Percentiles rank a stretch among this genome's conserved stretches.
Evolutionary conservation across 2,888 invertebrate species (phyloP).

Genomic region (Stenodema calcarata): DNA sequence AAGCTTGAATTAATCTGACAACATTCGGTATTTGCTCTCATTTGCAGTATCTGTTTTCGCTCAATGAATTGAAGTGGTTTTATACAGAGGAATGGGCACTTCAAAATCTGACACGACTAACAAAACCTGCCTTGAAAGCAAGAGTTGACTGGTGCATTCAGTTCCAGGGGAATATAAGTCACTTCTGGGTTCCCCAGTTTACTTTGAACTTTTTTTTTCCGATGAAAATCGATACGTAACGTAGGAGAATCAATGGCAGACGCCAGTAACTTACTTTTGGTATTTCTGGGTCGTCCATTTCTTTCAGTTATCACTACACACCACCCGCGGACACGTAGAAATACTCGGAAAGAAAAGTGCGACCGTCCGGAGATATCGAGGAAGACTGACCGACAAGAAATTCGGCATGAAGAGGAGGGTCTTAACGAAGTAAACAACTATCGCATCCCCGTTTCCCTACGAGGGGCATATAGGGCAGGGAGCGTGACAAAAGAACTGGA

Average conservation of each 20-base stretch:
- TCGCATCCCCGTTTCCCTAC: neutral
- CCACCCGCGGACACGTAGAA: neutral
- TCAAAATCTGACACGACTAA: no score
- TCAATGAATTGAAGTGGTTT: no score
- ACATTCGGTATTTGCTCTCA: no score
- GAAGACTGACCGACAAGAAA: neutral
- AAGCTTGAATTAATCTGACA: no score
- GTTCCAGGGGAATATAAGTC: no score
- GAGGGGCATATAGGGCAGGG: neutral
- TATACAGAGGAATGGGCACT: no score
- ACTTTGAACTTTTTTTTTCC: no score
- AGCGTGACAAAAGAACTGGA: conserved; percentile 2
- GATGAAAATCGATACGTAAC: no score
- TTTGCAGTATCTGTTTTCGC: no score
- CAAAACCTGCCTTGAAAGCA: no score
- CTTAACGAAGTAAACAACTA: neutral
- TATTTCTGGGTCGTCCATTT: neutral
- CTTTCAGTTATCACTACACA: neutral
- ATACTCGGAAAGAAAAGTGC: neutral
- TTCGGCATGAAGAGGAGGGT: neutral
- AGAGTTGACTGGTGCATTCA: no score
- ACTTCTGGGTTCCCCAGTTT: no score
- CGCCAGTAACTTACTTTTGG: neutral
- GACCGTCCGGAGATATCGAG: neutral
- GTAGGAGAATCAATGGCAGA: neutral